Evolutionary conservation across 2,797 vertebrate species (phyloP).

Genomic region (Erethizon dorsatum): DNA sequence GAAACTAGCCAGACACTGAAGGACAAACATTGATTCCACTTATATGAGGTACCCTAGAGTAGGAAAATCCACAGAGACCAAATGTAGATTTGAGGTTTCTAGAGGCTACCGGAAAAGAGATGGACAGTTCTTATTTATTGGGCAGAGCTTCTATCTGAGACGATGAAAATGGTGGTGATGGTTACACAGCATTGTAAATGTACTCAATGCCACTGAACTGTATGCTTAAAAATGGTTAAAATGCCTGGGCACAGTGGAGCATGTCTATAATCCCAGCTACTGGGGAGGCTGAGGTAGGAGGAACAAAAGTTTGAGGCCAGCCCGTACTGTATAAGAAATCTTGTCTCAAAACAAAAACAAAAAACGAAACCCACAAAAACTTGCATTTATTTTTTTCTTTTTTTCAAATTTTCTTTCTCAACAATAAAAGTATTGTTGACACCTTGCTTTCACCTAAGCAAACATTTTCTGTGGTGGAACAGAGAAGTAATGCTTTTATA

Average conservation of each 20-base stretch:
- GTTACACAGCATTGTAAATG: background rate
- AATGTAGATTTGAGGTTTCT: background rate
- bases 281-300: background rate
- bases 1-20: background rate
- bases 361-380: background rate
- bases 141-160: background rate
- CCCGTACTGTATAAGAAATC: too few relatives aligned
- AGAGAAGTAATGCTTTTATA: background rate
- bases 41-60: background rate
- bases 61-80: background rate
- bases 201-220: background rate
- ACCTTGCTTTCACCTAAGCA: conserved; percentile 5
- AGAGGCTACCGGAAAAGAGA: background rate
- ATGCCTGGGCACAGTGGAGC: background rate
- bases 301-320: background rate
- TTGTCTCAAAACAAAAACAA: background rate
- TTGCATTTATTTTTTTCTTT: background rate
- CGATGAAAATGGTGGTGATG: background rate
- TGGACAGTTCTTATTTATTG: background rate
- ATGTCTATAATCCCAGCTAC: background rate
- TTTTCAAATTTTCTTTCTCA: background rate
- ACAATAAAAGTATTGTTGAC: background rate
- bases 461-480: background rate
- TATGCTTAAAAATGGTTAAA: background rate
- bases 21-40: background rate